A percentile compares a stretch with the other conserved stretches of the same genome.
phyloP scores from a whole-genome alignment of 2,113 vertebrate species.

The Tringa solitaria region DNA sequence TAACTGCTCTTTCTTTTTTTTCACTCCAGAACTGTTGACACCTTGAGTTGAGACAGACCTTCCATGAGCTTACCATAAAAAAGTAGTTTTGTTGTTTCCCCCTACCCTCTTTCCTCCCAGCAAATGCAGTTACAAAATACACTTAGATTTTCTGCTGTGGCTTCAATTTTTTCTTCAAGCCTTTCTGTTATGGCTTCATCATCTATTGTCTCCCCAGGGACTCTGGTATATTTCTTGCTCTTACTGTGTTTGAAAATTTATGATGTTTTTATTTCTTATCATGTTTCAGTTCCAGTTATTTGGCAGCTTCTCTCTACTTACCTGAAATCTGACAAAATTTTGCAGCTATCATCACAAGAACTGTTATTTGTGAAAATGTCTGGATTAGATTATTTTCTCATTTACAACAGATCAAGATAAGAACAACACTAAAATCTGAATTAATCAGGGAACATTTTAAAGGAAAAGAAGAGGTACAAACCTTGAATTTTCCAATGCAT shows the following conservation, averaged over 20 bases:
- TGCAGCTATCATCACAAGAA: background rate
- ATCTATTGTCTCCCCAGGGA: background rate
- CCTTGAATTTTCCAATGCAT: background rate
- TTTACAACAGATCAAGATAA: background rate
- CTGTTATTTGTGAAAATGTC: background rate
- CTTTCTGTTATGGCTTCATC: background rate
- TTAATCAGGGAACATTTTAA: background rate
- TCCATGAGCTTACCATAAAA: background rate
- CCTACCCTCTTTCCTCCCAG: no score
- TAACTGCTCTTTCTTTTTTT: background rate
- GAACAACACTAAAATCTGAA: background rate
- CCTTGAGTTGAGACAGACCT: background rate
- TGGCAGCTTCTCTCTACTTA: background rate
- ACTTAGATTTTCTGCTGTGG: background rate
- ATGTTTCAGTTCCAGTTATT: background rate
- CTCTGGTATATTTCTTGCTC: background rate
- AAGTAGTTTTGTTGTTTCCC: background rate
- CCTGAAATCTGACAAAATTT: background rate
- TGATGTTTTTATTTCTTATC: background rate
- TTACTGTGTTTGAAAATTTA: background rate
- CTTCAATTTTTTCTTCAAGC: background rate
- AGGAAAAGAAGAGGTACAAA: background rate
- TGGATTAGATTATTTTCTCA: background rate
- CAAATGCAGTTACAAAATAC: background rate
- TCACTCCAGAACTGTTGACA: accelerated